Evolutionary conservation across 1,140 invertebrate genomes (phyloP), one percentile per base, ranked within the genome.

Genomic region (Prorops nasuta): DNA sequence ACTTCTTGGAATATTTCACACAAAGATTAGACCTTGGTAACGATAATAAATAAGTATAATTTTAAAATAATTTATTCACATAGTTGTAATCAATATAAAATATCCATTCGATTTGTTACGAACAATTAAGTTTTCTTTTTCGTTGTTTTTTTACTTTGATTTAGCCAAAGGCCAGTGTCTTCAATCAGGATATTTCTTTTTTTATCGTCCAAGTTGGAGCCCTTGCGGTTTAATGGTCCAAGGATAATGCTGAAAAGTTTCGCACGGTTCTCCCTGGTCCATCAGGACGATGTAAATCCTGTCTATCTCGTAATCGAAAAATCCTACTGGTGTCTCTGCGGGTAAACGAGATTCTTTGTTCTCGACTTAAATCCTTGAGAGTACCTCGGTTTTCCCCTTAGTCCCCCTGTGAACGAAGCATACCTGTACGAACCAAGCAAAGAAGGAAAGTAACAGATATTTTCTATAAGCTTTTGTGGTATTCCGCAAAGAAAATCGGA

Each of bases 291-390:
- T 56, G 49, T 60, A 60, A 60, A 56, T 56, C 54, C 58, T 43
- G 49, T 60, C 58, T 61, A 60, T 61, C 59, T 61, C 49, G 44
- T 60, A 60, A 61, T 61, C 58, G 58, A 54, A 60, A 60, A n/a
- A 60, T 54, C 58, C 55, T 32, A 48, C 49, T 39, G 36, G 38
- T 46, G 49, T 20, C 18, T 39, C 24, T 18, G 34, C 10, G 37
- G 14, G 45, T 46, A 55, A 55, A 59, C 22, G 36, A 57, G 56
- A 60, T 60, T 51, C 61, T 66, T 67, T 67, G 61, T 62, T 60
- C 58, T 47, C 37, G 56, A 56, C 58, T 67, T 61, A 60, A 68
- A 56, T 61, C 54, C 54, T 62, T 46, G 44, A 63, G 53, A 64
- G 56, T 67, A 67, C 66, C 58, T 51, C 56, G 58, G 64, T 51